Base-by-base conservation (phyloP, 2,797 vertebrate species). In the Kryptolebias ocellatus region DNA sequence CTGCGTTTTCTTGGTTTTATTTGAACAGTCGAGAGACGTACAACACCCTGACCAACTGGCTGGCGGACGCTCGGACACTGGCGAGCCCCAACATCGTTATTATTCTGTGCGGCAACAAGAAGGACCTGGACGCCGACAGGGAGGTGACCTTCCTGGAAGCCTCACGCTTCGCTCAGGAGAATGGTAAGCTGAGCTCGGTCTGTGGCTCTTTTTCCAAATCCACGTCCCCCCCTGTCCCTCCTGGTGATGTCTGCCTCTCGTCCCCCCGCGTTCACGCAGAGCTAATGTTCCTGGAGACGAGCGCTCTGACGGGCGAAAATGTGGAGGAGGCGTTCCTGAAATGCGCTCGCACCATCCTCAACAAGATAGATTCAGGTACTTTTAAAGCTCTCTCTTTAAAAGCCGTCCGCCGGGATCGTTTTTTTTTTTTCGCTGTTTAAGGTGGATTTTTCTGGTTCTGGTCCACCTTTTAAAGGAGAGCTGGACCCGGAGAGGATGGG, bases 141-240 rank as follows among this genome's bases (percentile, higher is more conserved):
- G 96, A 98, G 84, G 96, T 98, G 88, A 98, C 96, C 17, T 98
- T 98, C 87, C 84, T 98, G 62, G 96, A 98, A 80, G 96, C 96
- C 0, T 98, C 96, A 0, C 96, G 96, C 63, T 98, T 98, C n/a
- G 96, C 96, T 64, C 96, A 97, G 81, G 96, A 98, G 90, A 98
- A 98, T 0, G 96, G 96, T 98, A 89, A 60, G 20, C 29, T 4
- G n/a, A 27, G 4, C 28, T 5, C 2, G 39, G 16, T 52, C 11
- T 17, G 0, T 12, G 12, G 37, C 2, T 3, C n/a, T 4, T 4
- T 24, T 24, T 24, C 20, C 20, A 24, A 24, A 24, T 34, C 4
- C 31, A 6, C 37, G 9, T 11, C 37, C 37, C 9, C 37, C 11
- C 37, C 37, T 12, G 37, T 10, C 37, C 9, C 37, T 39, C 37